Percentiles rank a stretch among this genome's conserved stretches.
These are phyloP conservation scores for Tautogolabrus adspersus DNA, from an alignment of 2,113 vertebrate species.

Conservation along the genomic window DNA sequence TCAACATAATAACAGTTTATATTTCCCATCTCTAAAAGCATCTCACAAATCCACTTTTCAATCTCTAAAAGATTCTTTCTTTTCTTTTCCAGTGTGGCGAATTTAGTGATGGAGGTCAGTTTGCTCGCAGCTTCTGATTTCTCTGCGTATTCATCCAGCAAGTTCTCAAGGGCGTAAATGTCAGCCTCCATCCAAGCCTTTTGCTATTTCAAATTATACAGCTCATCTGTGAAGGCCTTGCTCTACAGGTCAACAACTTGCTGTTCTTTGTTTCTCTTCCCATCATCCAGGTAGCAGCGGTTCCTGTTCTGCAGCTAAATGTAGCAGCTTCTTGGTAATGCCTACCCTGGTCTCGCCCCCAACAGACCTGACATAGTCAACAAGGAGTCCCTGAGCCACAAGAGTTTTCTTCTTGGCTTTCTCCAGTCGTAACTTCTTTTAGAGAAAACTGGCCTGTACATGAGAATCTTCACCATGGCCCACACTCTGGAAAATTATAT, in stretches of 20 bases:
- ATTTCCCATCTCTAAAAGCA: background rate
- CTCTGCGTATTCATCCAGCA: background rate
- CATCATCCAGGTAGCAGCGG: background rate
- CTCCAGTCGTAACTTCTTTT: background rate
- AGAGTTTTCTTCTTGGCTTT: background rate
- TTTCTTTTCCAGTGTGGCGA: background rate
- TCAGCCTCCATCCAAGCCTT: background rate
- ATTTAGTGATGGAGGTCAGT: constrained; percentile 3
- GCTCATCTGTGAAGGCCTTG: background rate
- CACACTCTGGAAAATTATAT: background rate
- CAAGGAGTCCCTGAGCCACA: background rate
- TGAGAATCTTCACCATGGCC: background rate
- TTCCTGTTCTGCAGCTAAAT: background rate
- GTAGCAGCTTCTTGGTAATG: background rate
- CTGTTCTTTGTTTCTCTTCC: background rate
- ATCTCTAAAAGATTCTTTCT: background rate
- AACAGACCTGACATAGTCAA: background rate
- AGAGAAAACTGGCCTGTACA: background rate
- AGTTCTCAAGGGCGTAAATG: constrained; percentile 18
- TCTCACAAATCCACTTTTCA: background rate
- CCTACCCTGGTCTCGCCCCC: background rate
- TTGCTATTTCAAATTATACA: constrained; percentile 5
- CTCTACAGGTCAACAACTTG: constrained; percentile 8
- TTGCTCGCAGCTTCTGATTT: constrained; percentile 10
- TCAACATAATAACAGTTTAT: background rate